Base-by-base conservation (phyloP, 2,797 vertebrate species). In the Halcyon badia region DNA sequence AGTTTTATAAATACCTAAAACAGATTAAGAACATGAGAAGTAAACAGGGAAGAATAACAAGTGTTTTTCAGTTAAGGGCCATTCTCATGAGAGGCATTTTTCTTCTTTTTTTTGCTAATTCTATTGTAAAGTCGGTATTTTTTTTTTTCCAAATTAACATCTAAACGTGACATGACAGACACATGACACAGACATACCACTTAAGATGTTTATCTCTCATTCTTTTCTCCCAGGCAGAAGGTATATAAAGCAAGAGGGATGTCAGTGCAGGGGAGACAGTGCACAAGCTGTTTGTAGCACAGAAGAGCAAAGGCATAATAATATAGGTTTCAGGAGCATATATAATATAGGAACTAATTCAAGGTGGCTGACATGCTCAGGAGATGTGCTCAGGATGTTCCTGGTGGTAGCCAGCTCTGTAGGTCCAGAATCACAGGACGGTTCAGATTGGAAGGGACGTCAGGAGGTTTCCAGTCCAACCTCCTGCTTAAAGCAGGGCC, bases 1-100 rank as follows among this genome's bases (percentile, higher is more conserved):
- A 84, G 56, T 82, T 94, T 95, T 93, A 80, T 90, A 89, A 96
- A 96, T 84, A 94, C 56, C 83, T 88, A 87, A 95, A 93, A 60
- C 75, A 83, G 89, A 89, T 91, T 89, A 95, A 89, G 83, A 93
- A 87, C 58, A 46, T 52, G 66, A 90, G 69, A 88, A 83, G 58
- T 4, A 86, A 64, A 90, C 48, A 82, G 39, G 76, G 66, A 83
- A 86, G 64, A 91, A 73, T 72, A 94, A 66, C 58, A 77, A 77
- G 49, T 51, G 44, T 64, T 88, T 87, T 81, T 30, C 31, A 89
- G 48, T 57, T 33, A 76, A 70, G 39, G 73, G 31, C 46, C 62
- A 10, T 83, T 92, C 72, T 88, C 39, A 30, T 17, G 61, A 80
- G n/a, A 56, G 8, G 30, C 21, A 13, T 61, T 84, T 79, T 92